These are phyloP conservation scores for Harlomillsia oculata DNA, from an alignment of 1,140 invertebrate genomes.

Conservation along the genomic window DNA sequence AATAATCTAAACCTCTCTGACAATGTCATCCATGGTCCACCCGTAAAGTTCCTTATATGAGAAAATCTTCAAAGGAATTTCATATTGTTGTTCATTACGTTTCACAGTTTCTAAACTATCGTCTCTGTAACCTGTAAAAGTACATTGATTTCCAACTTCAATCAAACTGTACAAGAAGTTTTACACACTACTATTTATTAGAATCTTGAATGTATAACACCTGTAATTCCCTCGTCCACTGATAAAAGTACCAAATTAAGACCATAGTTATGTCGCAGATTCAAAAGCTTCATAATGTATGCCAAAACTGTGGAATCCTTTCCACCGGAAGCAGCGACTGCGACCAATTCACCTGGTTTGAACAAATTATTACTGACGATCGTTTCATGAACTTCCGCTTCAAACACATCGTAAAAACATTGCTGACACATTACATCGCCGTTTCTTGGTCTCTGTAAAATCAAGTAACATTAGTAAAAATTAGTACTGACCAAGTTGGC, in stretches of 20 bases:
- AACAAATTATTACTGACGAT: constrained; percentile 79
- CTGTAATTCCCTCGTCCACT: constrained; percentile 96
- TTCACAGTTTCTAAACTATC: constrained; percentile 96
- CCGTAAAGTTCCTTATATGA: constrained; percentile 98
- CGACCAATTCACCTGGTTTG: constrained; percentile 73
- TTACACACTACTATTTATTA: neutral
- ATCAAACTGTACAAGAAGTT: neutral
- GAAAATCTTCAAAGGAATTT: constrained; percentile 86
- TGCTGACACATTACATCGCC: constrained; percentile 86
- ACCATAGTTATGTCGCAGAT: constrained; percentile 84
- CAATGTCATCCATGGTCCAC: constrained; percentile 99
- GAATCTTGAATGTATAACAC: constrained; percentile 39
- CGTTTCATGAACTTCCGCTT: constrained; percentile 92
- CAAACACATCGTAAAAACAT: constrained; percentile 90
- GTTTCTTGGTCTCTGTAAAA: constrained; percentile 71
- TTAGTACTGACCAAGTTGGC: neutral
- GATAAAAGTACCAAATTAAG: constrained; percentile 85
- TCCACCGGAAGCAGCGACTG: constrained; percentile 85
- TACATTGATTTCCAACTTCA: constrained; percentile 1
- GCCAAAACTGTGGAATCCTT: constrained; percentile 98
- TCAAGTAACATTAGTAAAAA: neutral
- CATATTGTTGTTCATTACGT: constrained; percentile 85
- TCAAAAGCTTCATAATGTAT: constrained; percentile 80
- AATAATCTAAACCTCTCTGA: constrained; percentile 55
- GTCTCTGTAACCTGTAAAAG: constrained; percentile 74